Evolutionary conservation across 2,888 invertebrate genomes (phyloP).

Genomic region (Caenorhabditis sp.): DNA sequence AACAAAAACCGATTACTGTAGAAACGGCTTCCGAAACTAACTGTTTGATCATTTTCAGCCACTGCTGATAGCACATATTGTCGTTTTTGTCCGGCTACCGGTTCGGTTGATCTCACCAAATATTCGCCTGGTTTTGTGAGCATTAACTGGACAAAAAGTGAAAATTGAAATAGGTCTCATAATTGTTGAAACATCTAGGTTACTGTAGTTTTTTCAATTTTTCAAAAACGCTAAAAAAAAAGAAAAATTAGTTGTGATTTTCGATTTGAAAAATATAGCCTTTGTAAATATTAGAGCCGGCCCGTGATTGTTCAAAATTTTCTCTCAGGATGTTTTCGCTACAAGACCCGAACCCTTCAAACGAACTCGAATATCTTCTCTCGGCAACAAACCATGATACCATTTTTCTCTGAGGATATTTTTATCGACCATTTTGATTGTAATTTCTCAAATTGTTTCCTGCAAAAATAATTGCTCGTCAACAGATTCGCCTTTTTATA

Average conservation of each 20-base stretch:
- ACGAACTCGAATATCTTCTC: constrained; percentile 50
- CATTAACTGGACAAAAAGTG: constrained; percentile 30
- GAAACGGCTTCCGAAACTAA: background rate
- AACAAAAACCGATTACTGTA: background rate
- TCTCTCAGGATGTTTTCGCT: background rate
- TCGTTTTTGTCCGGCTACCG: constrained; percentile 34
- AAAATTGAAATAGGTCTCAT: background rate
- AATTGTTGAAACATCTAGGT: too few species aligned
- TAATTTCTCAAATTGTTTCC: background rate
- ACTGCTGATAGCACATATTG: constrained; percentile 48
- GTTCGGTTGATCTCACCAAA: constrained; percentile 51
- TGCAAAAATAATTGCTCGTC: background rate
- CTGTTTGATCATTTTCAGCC: constrained; percentile 14
- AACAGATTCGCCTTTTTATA: background rate
- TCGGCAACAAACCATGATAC: constrained; percentile 56
- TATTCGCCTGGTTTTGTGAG: constrained; percentile 48
- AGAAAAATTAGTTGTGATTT: too few species aligned
- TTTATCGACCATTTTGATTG: constrained; percentile 6
- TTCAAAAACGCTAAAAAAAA: too few species aligned
- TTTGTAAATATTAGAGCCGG: too few species aligned
- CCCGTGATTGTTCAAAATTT: background rate
- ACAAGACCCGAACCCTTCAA: background rate
- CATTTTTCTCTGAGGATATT: constrained; percentile 16
- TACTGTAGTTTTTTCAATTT: too few species aligned
- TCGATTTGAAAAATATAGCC: too few species aligned